A percentile compares a stretch with the other conserved stretches of the same genome.
Conservation (phyloP, 2,797 vertebrate genomes). For the Okamejei kenojei region DNA sequence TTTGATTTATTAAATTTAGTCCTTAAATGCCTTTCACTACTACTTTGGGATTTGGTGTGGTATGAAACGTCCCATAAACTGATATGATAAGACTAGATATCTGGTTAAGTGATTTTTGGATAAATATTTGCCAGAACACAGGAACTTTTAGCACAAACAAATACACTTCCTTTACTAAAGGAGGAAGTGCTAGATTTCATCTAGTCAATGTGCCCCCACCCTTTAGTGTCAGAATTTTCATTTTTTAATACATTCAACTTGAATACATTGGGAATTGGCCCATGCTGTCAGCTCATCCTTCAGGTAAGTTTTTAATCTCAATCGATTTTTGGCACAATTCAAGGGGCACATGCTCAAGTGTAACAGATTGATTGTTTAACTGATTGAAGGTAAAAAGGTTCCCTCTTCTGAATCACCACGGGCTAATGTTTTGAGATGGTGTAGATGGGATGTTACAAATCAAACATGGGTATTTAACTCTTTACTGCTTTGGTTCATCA, state of each 20-base stretch:
- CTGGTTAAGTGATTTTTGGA: not conserved
- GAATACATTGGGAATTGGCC: not conserved
- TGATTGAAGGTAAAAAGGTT: not conserved
- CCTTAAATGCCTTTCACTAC: not conserved
- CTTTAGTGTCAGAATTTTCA: not conserved
- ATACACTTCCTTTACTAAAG: not conserved
- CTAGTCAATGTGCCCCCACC: not conserved
- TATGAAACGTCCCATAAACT: not conserved
- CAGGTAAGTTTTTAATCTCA: not conserved
- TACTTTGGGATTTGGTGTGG: not conserved
- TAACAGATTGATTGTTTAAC: not conserved
- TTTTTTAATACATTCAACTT: not conserved
- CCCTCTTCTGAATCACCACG: too few species aligned
- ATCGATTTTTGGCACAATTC: not conserved
- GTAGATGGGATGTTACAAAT: not conserved
- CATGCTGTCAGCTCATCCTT: not conserved
- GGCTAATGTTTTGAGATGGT: too few species aligned
- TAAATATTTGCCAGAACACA: not conserved
- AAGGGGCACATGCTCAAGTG: not conserved
- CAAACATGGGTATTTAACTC: not conserved
- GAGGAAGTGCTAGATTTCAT: not conserved
- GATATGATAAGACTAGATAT: not conserved
- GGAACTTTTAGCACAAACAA: not conserved
- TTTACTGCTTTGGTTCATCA: too few species aligned
- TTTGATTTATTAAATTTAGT: not conserved